Base-by-base conservation (phyloP, 2,888 invertebrate genomes). In the Cataglyphis altisquamis region DNA sequence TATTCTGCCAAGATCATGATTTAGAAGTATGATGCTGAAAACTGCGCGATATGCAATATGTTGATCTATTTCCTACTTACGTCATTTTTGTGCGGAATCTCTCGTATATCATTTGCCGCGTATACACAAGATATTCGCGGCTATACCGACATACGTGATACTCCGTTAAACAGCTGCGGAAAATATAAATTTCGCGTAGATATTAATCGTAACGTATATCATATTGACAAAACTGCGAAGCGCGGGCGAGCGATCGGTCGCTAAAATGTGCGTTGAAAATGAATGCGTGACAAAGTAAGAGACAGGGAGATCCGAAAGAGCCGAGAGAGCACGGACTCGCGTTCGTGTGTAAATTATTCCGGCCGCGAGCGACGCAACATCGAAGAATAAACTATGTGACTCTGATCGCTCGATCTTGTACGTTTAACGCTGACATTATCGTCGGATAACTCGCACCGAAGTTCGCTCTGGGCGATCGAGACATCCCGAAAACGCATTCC, bases 361-460 rank as follows among this genome's bases (percentile, higher is more conserved):
- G 67, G 78, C 75, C 80, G 57, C 70, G 36, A 66, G 70, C 78
- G 68, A 74, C 63, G 57, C 52, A 25, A 21, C 60, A 39, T 39
- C 72, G 45, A 60, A 73, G 73, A 77, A 89, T 73, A 86, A 89
- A 87, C 90, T 84, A 90, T 87, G 90, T 84, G 87, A 88, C 85
- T 87, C 84, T 70, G 89, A 89, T 88, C 88, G 83, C 18, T 60
- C 82, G 55, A 77, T 83, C 74, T 81, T 62, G 68, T 68, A 63
- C 83, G 73, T 87, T 90, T 90, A 90, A 86, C 86, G 84, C 83
- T 63, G 82, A 77, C 86, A 87, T 90, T 88, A 87, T 90, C 85
- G 83, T 83, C 70, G 29, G 78, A 72, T 83, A 86, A 88, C 85
- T 64, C 57, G 75, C 15, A 48, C 45, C 8, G 60, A 32, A 48